phyloP scores from a whole-genome alignment of 2,113 vertebrate species.

The Speoplatyrhinus poulsoni region DNA sequence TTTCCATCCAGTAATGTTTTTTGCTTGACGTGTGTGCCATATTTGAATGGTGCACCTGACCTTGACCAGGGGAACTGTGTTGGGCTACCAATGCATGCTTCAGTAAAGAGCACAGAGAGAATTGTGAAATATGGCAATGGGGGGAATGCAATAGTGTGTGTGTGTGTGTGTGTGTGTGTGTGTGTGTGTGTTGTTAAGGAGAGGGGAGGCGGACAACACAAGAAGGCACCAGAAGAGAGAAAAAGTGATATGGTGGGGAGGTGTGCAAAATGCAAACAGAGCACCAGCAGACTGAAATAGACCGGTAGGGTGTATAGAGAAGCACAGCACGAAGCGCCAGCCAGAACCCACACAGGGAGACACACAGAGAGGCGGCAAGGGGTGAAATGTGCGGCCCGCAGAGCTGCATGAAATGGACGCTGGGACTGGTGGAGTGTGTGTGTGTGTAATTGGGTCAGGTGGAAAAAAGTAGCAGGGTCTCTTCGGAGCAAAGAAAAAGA shows the following conservation, averaged over 20 bases:
- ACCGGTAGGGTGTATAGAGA: conserved; percentile 47
- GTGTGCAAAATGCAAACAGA: conserved; percentile 48
- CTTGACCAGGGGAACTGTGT: conserved; percentile 63
- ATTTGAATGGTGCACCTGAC: conserved; percentile 64
- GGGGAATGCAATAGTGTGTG: conserved; percentile 12
- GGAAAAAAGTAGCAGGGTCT: conserved; percentile 21
- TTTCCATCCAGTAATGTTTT: conserved; percentile 75
- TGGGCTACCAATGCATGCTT: conserved; percentile 48
- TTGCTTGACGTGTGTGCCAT: conserved; percentile 72
- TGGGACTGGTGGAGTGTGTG: conserved; percentile 55
- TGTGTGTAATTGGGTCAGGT: conserved; percentile 45
- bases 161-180: not conserved
- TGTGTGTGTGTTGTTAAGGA: not conserved
- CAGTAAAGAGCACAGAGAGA: conserved; percentile 44
- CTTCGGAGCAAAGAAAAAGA: conserved; percentile 9
- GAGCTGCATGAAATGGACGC: conserved; percentile 66
- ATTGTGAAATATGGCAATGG: conserved; percentile 46
- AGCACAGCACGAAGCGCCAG: conserved; percentile 32
- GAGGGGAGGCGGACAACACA: not conserved
- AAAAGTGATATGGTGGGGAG: conserved; percentile 24
- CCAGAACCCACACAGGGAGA: not conserved
- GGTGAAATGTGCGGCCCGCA: conserved; percentile 54
- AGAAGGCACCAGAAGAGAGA: conserved; percentile 7
- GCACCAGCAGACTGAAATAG: conserved; percentile 41
- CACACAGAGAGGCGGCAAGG: conserved; percentile 44